phyloP scores from a whole-genome alignment of 2,113 vertebrate species.

The Coryphaenoides rupestris region DNA sequence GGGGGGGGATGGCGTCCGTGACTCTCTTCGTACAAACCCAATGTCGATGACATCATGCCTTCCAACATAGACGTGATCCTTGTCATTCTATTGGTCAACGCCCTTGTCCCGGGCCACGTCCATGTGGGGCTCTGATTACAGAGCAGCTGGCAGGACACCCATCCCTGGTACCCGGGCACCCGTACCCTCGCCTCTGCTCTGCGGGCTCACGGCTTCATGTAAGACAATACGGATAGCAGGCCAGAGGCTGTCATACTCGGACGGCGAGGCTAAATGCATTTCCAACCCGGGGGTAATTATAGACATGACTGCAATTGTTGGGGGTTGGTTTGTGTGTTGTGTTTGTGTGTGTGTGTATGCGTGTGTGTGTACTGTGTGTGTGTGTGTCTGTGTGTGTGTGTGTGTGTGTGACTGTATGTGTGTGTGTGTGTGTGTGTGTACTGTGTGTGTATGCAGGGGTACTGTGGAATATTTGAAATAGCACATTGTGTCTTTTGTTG shows the following conservation, averaged over 20 bases:
- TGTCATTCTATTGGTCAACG: not conserved
- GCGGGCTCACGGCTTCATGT: conserved; percentile 29
- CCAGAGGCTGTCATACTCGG: conserved; percentile 28
- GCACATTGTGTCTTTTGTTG: conserved; percentile 19
- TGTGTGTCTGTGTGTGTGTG: not conserved
- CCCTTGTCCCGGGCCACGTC: not conserved
- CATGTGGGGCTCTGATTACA: not conserved
- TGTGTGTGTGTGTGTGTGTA: conserved; percentile 5
- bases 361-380: conserved; percentile 4
- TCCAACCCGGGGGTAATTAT: conserved; percentile 57
- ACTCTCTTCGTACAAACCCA: too few species aligned
- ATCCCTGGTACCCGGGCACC: not conserved
- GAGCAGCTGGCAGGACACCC: not conserved
- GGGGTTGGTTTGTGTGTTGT: not conserved
- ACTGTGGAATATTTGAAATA: conserved; percentile 24
- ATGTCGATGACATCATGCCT: too few species aligned
- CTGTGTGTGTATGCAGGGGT: not conserved
- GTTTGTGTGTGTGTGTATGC: not conserved
- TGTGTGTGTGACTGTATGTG: not conserved
- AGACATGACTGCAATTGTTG: conserved; percentile 30
- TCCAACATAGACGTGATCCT: too few species aligned
- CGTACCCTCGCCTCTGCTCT: conserved; percentile 10
- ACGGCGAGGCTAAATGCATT: conserved; percentile 34
- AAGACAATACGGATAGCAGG: conserved; percentile 51
- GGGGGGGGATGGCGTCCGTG: too few species aligned